phyloP scores from a whole-genome alignment of 2,113 vertebrate species.

The Bombycilla garrulus region DNA sequence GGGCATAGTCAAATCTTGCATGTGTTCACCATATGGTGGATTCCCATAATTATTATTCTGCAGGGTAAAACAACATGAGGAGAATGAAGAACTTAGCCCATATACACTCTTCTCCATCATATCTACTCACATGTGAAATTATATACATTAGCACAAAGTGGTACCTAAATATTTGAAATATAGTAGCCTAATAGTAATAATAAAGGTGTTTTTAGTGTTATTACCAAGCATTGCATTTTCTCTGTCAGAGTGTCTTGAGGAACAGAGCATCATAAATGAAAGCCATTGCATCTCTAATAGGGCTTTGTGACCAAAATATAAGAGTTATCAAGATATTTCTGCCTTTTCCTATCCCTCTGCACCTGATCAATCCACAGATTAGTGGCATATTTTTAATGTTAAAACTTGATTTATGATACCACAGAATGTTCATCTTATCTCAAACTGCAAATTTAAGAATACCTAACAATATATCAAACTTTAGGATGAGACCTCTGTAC shows the following conservation, averaged over 20 bases:
- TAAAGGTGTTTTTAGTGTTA: neutral
- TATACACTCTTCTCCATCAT: neutral
- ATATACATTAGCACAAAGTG: neutral
- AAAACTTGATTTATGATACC: neutral
- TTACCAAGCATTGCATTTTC: neutral
- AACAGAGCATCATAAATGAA: neutral
- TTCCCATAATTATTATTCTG: neutral
- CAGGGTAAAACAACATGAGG: neutral
- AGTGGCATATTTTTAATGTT: neutral
- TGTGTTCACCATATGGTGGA: constrained; percentile 25
- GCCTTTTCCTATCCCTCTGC: neutral
- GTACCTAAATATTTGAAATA: neutral
- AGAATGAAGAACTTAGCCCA: neutral
- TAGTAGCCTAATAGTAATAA: neutral
- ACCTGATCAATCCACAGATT: neutral
- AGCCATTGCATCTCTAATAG: neutral
- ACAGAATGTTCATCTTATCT: neutral
- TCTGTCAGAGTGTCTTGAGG: neutral
- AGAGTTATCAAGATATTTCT: neutral
- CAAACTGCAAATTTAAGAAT: neutral
- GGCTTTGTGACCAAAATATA: neutral
- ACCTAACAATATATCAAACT: neutral
- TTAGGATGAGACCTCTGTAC: neutral
- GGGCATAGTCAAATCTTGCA: neutral
- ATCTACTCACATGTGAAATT: neutral